These are phyloP conservation scores for Littorina saxatilis DNA, from an alignment of 1,140 invertebrate genomes.

Conservation along the genomic window DNA sequence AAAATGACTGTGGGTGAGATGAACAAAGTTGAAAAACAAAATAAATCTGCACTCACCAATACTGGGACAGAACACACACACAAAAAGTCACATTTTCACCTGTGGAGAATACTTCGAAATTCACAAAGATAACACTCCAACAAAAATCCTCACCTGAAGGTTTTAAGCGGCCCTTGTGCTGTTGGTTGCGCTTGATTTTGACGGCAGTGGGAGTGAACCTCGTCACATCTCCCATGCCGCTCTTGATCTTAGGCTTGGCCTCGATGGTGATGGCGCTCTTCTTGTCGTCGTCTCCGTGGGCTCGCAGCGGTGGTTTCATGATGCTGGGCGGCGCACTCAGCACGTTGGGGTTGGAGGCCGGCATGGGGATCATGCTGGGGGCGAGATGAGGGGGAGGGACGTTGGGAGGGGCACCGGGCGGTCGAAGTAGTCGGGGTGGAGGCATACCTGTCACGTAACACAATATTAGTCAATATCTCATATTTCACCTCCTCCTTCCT, in stretches of 20 bases:
- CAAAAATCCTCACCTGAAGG: constrained; percentile 50
- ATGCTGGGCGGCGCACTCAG: constrained; percentile 89
- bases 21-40: too few species aligned
- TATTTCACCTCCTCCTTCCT: not conserved
- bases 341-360: constrained; percentile 82
- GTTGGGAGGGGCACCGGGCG: constrained; percentile 75
- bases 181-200: constrained; percentile 86
- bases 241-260: constrained; percentile 95
- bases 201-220: constrained; percentile 95
- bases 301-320: constrained; percentile 77
- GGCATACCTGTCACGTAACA: constrained; percentile 65
- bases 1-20: too few species aligned
- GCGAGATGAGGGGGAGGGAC: constrained; percentile 66
- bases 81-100: too few species aligned
- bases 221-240: constrained; percentile 95
- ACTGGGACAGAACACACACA: too few species aligned
- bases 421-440: constrained; percentile 79
- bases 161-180: constrained; percentile 68
- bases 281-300: constrained; percentile 66
- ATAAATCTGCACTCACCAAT: too few species aligned
- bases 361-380: constrained; percentile 47
- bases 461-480: not conserved
- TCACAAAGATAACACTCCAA: not conserved
- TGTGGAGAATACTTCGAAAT: too few species aligned
- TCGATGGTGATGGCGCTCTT: constrained; percentile 88